phyloP scores from a whole-genome alignment of 1,140 invertebrate genomes.

The Drosophila repletoides region DNA sequence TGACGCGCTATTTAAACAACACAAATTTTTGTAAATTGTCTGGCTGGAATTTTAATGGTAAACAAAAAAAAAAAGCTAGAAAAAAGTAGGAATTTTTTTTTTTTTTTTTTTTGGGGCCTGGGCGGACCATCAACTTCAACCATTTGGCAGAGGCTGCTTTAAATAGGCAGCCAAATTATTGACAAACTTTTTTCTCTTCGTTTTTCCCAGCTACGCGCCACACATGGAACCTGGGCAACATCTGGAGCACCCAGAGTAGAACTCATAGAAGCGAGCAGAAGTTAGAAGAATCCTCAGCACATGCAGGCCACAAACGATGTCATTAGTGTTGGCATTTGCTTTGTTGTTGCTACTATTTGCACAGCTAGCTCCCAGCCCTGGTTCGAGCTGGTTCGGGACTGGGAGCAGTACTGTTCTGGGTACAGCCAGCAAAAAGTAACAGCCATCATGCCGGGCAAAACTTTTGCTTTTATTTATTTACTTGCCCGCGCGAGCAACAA shows the following conservation, averaged over 20 bases:
- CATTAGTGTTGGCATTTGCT: conserved; percentile 68
- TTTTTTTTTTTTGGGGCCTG: too few species aligned
- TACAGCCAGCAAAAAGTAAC: conserved; percentile 60
- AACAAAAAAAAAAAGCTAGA: conserved; percentile 36
- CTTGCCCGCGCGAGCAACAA: conserved; percentile 44
- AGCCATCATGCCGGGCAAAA: conserved; percentile 62
- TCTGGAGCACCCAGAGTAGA: not conserved
- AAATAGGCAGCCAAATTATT: conserved; percentile 76
- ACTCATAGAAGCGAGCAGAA: not conserved
- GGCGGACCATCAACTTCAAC: conserved; percentile 7
- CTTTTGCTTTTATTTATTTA: conserved; percentile 77
- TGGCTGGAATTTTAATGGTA: conserved; percentile 77
- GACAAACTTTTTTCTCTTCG: conserved; percentile 57
- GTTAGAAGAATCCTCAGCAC: conserved; percentile 1
- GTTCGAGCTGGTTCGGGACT: too few species aligned
- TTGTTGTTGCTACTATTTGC: conserved; percentile 51
- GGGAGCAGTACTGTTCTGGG: not conserved
- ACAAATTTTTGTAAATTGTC: conserved; percentile 78
- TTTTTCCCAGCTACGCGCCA: conserved; percentile 13
- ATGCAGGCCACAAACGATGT: conserved; percentile 66
- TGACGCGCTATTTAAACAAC: conserved; percentile 72
- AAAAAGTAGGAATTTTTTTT: too few species aligned
- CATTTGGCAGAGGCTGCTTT: conserved; percentile 56
- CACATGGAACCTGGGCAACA: conserved; percentile 45
- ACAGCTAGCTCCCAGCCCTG: conserved; percentile 9